Evolutionary conservation across 37 sponge, comb jelly and placozoan species (phyloP).

Genomic region (Cliona cf. orientalis): DNA sequence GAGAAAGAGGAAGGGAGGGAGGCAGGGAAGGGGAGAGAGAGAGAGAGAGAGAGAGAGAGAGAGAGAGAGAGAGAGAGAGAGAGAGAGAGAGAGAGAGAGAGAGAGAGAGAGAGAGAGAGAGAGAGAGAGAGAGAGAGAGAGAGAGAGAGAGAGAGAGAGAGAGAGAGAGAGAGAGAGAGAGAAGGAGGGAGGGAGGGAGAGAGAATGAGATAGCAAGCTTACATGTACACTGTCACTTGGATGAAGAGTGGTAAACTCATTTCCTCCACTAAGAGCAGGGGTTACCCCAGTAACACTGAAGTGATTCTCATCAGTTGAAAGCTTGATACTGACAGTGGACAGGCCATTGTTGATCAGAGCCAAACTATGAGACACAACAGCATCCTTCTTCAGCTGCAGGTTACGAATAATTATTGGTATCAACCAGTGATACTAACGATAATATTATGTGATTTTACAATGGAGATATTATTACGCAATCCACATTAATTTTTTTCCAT

Average conservation of each 20-base stretch:
- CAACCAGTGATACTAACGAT: neutral
- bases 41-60: too few species aligned
- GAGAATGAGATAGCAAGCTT: neutral
- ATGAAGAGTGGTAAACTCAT: neutral
- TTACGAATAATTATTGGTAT: neutral
- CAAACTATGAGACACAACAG: constrained; percentile 16
- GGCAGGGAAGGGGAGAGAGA: too few species aligned
- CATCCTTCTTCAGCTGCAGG: neutral
- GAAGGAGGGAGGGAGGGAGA: neutral
- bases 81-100: too few species aligned
- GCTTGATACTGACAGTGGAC: constrained; percentile 9
- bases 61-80: too few species aligned
- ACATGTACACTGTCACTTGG: neutral
- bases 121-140: too few species aligned
- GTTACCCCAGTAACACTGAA: constrained; percentile 10
- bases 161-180: too few species aligned
- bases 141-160: too few species aligned
- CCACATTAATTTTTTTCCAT: neutral
- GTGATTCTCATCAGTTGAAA: constrained; percentile 1
- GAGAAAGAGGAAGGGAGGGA: too few species aligned
- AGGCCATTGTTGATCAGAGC: constrained; percentile 32
- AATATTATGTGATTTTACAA: neutral
- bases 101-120: too few species aligned
- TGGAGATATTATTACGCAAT: neutral
- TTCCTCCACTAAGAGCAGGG: neutral